Conservation (phyloP, 2,888 invertebrate genomes). For the Thyatira batis region DNA sequence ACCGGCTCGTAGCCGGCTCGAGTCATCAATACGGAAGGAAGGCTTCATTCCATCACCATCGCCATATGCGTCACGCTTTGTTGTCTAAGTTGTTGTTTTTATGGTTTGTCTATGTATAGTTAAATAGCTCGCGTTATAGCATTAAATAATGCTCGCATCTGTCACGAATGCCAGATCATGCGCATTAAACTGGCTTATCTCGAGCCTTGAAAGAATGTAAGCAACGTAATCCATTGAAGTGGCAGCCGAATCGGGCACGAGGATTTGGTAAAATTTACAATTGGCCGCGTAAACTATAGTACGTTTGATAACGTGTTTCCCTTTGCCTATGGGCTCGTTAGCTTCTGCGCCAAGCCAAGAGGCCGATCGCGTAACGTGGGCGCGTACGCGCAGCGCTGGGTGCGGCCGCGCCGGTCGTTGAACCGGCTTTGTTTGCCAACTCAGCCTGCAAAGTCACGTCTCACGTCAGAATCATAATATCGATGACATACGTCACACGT, state of each 20-base stretch:
- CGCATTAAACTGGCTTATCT: slow-evolving; percentile 12
- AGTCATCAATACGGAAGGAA: slow-evolving; percentile 21
- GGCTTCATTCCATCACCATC: slow-evolving; percentile 15
- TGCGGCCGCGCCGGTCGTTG: slow-evolving; percentile 75
- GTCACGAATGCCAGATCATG: slow-evolving; percentile 9
- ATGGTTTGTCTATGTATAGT: slow-evolving; percentile 1
- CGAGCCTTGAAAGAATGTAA: slow-evolving; percentile 9
- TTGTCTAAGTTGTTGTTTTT: background rate
- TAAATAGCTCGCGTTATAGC: slow-evolving; percentile 5
- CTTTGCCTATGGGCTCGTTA: slow-evolving; percentile 19
- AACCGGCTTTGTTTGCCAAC: slow-evolving; percentile 82
- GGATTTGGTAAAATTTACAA: background rate
- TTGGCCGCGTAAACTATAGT: background rate
- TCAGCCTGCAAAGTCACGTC: slow-evolving; percentile 68
- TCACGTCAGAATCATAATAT: slow-evolving; percentile 64
- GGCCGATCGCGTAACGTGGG: slow-evolving; percentile 63
- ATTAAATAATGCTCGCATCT: slow-evolving; percentile 14
- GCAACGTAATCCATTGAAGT: slow-evolving; percentile 8
- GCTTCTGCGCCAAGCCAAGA: slow-evolving; percentile 34
- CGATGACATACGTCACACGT: slow-evolving; percentile 52
- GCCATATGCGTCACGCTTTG: slow-evolving; percentile 7
- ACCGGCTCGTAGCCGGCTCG: slow-evolving; percentile 6
- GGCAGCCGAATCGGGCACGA: slow-evolving; percentile 9
- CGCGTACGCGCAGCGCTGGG: slow-evolving; percentile 59
- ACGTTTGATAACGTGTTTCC: background rate